Percentiles rank a stretch among this genome's conserved stretches.
Conservation (phyloP, 2,113 vertebrate genomes). For the Probosciger aterrimus region DNA sequence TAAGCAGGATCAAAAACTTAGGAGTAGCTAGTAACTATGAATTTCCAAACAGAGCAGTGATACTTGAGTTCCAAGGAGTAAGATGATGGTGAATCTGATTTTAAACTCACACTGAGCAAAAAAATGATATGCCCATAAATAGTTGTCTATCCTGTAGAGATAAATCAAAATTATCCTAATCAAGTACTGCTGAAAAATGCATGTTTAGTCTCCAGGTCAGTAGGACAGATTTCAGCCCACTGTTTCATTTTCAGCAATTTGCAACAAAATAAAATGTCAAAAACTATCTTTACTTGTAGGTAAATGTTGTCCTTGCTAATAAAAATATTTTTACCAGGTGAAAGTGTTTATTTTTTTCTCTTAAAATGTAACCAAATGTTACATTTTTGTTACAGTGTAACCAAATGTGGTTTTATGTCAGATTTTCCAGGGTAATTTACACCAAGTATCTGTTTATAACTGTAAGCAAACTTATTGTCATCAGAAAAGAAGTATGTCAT, state of each 20-base stretch:
- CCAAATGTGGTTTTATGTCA: neutral
- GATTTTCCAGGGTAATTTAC: neutral
- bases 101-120: neutral
- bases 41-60: neutral
- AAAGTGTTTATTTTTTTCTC: neutral
- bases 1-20: neutral
- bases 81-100: neutral
- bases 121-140: accelerated
- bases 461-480: neutral
- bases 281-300: neutral
- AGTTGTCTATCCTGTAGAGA: neutral
- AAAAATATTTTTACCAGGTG: neutral
- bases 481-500: neutral
- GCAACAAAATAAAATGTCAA: neutral
- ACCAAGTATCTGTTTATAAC: neutral
- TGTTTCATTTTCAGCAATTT: neutral
- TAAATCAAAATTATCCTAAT: neutral
- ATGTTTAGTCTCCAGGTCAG: neutral
- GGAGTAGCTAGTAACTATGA: neutral
- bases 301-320: neutral
- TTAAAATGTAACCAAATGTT: neutral
- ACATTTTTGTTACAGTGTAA: neutral
- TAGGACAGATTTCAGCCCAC: neutral
- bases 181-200: neutral
- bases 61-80: neutral